These are phyloP conservation scores for Stichopus chloronotus DNA, from an alignment of 35 echinoderm and acorn worm genomes.

Conservation along the genomic window DNA sequence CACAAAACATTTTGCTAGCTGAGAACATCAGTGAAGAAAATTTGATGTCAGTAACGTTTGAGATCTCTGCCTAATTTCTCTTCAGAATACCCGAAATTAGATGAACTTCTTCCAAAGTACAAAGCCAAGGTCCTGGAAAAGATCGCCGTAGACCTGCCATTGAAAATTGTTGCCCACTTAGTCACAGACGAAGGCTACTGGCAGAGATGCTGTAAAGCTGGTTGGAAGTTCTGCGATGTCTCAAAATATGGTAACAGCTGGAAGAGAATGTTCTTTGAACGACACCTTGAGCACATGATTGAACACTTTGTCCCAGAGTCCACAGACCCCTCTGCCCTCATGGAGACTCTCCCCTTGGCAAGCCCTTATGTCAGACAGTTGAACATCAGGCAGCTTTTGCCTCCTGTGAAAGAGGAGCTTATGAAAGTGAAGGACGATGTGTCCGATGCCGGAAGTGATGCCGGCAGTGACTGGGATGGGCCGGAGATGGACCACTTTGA, in stretches of 20 bases:
- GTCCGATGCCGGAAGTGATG: slow-evolving; percentile 91
- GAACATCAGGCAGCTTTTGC: slow-evolving; percentile 89
- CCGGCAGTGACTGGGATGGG: slow-evolving; percentile 74
- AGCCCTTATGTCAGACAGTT: slow-evolving; percentile 86
- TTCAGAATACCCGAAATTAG: slow-evolving; percentile 95
- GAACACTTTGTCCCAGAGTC: slow-evolving; percentile 98
- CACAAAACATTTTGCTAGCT: too few species aligned
- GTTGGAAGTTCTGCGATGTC: slow-evolving; percentile 94
- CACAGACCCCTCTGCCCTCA: slow-evolving; percentile 70
- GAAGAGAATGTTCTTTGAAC: slow-evolving; percentile 99
- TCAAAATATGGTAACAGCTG: slow-evolving; percentile 88
- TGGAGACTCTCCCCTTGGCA: slow-evolving; percentile 74
- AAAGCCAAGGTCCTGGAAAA: slow-evolving; percentile 98
- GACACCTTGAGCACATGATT: slow-evolving; percentile 88
- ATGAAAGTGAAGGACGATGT: slow-evolving; percentile 81
- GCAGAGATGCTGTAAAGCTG: slow-evolving; percentile 88
- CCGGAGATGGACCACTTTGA: slow-evolving; percentile 97
- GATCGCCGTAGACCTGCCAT: slow-evolving; percentile 86
- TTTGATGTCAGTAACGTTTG: too few species aligned
- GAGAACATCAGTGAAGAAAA: too few species aligned
- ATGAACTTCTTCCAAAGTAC: slow-evolving; percentile 95
- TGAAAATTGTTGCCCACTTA: slow-evolving; percentile 86
- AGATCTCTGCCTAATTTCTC: slow-evolving; percentile 17
- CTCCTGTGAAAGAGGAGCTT: slow-evolving; percentile 96
- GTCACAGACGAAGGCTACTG: slow-evolving; percentile 99